Percentiles rank a stretch among this genome's conserved stretches.
Evolutionary conservation across 2,113 vertebrate genomes (phyloP).

Genomic region (Macroglossus sobrinus): DNA sequence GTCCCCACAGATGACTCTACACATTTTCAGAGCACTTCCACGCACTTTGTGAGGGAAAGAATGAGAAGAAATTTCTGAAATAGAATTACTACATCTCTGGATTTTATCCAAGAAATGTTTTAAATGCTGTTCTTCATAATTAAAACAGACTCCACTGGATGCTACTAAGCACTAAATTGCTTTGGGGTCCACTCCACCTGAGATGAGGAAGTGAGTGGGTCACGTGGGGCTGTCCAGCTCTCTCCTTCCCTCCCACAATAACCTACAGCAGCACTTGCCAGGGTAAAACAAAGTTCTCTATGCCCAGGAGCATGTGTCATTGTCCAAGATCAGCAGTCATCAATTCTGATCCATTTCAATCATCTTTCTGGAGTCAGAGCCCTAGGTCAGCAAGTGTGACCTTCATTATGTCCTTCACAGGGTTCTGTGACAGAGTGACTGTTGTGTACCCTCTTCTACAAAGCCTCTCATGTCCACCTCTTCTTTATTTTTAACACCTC

Average conservation of each 20-base stretch:
- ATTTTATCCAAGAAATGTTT: neutral
- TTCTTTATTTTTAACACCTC: neutral
- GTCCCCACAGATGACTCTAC: neutral
- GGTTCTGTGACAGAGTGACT: neutral
- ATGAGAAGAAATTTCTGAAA: neutral
- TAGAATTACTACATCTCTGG: neutral
- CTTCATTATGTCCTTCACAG: neutral
- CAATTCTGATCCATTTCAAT: neutral
- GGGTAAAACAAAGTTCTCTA: neutral
- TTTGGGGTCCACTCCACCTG: neutral
- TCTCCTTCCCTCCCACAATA: neutral
- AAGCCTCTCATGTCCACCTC: neutral
- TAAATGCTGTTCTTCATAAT: neutral
- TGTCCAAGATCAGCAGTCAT: neutral
- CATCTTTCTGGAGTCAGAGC: neutral
- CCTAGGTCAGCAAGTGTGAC: neutral
- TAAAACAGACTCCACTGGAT: neutral
- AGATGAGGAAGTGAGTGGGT: neutral
- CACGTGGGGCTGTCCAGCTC: too few relatives aligned
- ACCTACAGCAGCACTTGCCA: neutral
- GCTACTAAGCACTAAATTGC: neutral
- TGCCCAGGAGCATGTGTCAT: accelerated
- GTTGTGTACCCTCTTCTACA: neutral
- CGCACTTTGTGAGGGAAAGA: neutral
- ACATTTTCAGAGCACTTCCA: neutral